Conservation (phyloP, 2,797 vertebrate species). For the Falco naumanni region DNA sequence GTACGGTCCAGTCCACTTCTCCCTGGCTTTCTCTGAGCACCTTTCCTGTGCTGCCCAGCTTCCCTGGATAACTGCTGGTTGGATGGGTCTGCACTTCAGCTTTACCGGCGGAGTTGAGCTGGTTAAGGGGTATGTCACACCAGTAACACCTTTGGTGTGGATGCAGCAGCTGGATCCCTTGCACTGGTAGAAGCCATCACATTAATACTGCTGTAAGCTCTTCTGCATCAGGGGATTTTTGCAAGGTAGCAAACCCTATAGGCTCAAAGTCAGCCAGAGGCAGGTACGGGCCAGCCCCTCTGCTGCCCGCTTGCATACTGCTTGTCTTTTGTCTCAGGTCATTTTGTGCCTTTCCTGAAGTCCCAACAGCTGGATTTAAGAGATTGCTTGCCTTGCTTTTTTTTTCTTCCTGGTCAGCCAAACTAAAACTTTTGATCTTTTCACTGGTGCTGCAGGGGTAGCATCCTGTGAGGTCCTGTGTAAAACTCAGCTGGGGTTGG, state of each 20-base stretch:
- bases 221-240: neutral
- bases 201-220: neutral
- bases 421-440: neutral
- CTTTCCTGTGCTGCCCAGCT: neutral
- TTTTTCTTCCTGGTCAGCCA: neutral
- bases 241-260: neutral
- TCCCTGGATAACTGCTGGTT: neutral
- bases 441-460: neutral
- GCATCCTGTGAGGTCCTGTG: neutral
- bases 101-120: neutral
- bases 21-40: neutral
- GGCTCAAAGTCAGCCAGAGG: neutral
- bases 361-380: neutral
- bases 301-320: neutral
- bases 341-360: neutral
- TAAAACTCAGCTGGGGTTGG: neutral
- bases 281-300: neutral
- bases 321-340: neutral
- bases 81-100: neutral
- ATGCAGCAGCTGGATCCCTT: neutral
- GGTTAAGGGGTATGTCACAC: accelerated
- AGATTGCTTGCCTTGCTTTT: neutral
- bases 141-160: neutral
- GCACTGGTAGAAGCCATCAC: neutral
- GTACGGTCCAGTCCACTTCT: neutral